These are phyloP conservation scores for Eupithecia insigniata DNA, from an alignment of 2,888 invertebrate species.

Conservation along the genomic window DNA sequence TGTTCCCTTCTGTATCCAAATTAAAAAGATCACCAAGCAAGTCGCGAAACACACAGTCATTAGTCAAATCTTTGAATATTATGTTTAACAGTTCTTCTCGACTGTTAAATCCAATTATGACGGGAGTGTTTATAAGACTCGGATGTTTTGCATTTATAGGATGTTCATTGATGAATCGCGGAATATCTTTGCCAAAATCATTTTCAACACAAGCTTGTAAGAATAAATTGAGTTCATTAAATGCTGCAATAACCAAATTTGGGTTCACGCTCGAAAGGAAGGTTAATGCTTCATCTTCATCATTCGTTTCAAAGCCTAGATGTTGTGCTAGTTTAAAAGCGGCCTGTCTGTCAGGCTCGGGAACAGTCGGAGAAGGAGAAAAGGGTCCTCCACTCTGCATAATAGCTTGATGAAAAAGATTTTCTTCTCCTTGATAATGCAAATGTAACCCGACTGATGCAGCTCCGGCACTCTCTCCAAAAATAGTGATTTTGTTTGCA, in stretches of 20 bases:
- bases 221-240: constrained; percentile 27
- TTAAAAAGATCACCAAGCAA: constrained; percentile 17
- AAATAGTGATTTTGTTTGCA: constrained; percentile 47
- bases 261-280: constrained; percentile 43
- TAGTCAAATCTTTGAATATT: constrained; percentile 28
- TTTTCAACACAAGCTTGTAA: constrained; percentile 44
- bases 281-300: constrained; percentile 47
- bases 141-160: constrained; percentile 37
- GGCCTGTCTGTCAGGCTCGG: constrained; percentile 40
- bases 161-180: constrained; percentile 38
- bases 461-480: constrained; percentile 54
- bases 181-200: constrained; percentile 31
- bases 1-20: constrained; percentile 21
- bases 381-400: constrained; percentile 52
- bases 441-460: constrained; percentile 50
- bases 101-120: constrained; percentile 35
- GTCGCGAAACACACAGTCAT: constrained; percentile 16
- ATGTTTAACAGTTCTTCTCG: constrained; percentile 19
- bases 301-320: constrained; percentile 49
- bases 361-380: constrained; percentile 37
- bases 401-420: constrained; percentile 51
- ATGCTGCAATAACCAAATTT: constrained; percentile 31
- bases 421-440: constrained; percentile 43
- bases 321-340: constrained; percentile 50
- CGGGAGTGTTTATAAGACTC: constrained; percentile 29